Conservation (phyloP, 2,888 invertebrate species). For the Spatulosminthurus flaviceps region DNA sequence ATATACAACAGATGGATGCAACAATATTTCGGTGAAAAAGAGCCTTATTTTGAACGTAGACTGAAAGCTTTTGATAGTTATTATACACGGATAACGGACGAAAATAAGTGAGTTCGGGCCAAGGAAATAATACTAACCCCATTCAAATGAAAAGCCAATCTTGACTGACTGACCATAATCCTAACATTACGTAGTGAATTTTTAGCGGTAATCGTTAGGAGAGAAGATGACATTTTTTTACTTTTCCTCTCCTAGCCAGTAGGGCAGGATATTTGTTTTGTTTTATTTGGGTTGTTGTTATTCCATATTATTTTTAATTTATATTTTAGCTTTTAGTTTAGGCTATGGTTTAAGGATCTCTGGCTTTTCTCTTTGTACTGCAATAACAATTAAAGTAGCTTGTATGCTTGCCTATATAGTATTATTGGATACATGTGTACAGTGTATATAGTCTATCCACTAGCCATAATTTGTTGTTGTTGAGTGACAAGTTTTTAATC, state of each 20-base stretch:
- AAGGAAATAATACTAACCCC: conserved; percentile 5
- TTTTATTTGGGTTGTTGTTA: conserved; percentile 7
- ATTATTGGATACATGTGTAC: conserved; percentile 16
- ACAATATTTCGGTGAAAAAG: neutral
- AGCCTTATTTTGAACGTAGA: neutral
- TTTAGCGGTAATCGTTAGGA: conserved; percentile 10
- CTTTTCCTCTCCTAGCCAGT: conserved; percentile 5
- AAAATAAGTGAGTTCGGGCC: conserved; percentile 1
- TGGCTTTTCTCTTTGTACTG: conserved; percentile 23
- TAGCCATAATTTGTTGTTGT: conserved; percentile 33
- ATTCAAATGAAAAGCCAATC: conserved; percentile 42
- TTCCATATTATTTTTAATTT: conserved; percentile 18
- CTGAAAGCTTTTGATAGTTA: neutral
- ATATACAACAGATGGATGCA: neutral
- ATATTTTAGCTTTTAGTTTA: conserved; percentile 15
- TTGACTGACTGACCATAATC: conserved; percentile 49
- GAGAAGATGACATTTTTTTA: conserved; percentile 25
- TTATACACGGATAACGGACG: neutral
- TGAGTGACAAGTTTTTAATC: neutral
- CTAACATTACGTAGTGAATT: conserved; percentile 25
- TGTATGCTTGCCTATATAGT: conserved; percentile 23
- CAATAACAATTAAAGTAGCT: conserved; percentile 27
- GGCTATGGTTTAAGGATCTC: conserved; percentile 36
- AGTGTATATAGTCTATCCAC: conserved; percentile 33
- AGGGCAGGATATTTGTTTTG: neutral